Percentiles rank a stretch among this genome's conserved stretches.
Conservation (phyloP, 1,140 invertebrate genomes). For the Drosophila pseudoananassae region DNA sequence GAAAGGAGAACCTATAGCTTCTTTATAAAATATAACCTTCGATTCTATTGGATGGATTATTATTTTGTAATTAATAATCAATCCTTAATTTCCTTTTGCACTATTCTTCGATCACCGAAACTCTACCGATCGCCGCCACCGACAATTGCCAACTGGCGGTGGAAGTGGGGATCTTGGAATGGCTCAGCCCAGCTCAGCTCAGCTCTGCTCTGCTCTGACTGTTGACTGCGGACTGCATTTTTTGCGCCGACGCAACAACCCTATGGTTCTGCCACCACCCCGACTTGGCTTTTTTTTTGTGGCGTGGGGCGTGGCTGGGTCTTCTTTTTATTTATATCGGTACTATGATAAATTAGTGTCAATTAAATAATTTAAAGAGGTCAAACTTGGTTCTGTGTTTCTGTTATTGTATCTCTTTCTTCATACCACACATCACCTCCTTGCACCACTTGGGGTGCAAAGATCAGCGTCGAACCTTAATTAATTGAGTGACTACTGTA, state of each 20-base stretch:
- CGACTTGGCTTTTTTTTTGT: background rate
- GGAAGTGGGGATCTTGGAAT: conserved; percentile 7
- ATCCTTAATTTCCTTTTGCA: background rate
- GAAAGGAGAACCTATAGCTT: background rate
- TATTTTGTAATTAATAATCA: background rate
- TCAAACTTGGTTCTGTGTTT: conserved; percentile 46
- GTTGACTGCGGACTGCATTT: conserved; percentile 16
- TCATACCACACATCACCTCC: background rate
- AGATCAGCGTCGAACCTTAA: conserved; percentile 79
- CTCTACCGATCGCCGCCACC: conserved; percentile 41
- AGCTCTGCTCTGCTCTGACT: background rate
- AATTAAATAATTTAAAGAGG: conserved; percentile 84
- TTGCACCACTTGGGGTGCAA: conserved; percentile 65
- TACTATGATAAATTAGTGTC: conserved; percentile 82
- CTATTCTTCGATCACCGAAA: conserved; percentile 27
- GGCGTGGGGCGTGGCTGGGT: conserved; percentile 6
- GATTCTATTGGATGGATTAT: no score
- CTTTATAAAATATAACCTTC: background rate
- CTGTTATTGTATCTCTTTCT: background rate
- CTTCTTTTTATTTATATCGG: conserved; percentile 22
- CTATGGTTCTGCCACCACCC: background rate
- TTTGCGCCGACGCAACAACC: conserved; percentile 42
- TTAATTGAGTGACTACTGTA: conserved; percentile 67
- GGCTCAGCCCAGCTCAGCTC: conserved; percentile 8
- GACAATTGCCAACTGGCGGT: conserved; percentile 60